Base-by-base conservation (phyloP, 1,140 invertebrate genomes). In the Diabrotica undecimpunctata region DNA sequence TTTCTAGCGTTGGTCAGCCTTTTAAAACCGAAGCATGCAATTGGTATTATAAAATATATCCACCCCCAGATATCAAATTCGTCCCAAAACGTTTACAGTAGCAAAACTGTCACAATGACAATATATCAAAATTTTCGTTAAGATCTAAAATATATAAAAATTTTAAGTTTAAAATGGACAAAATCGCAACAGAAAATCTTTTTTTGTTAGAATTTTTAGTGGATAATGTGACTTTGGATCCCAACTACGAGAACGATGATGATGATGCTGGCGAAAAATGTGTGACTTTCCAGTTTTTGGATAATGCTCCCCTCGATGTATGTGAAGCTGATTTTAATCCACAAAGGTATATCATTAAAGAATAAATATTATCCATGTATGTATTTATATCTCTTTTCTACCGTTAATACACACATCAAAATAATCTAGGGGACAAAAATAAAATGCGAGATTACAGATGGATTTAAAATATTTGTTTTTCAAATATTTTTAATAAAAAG, bases 171-270 rank as follows among this genome's bases (percentile, higher is more conserved):
- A 38, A 54, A 11, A 79, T 76, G 76, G 82, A 81, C 74, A 72
- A 80, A 68, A 80, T 82, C 58, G 74, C 80, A 12, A 79, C 81
- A 41, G 83, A 84, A 68, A 79, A 82, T 54, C 77, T 85, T 11
- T 84, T 85, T 72, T 78, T 85, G 35, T 69, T 85, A 13, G 83
- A 85, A 72, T 82, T 84, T 59, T 74, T 85, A 0, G 78, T 85
- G 7, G 83, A 84, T 72, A 83, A 80, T 70, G 78, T 84, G 36
- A 72, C 79, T 51, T 78, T 84, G 39, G 72, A 75, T 36, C 61
- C 64, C 9, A 69, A 70, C 61, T 76, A 65, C 66, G 72, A 68
- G 7, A 69, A 70, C 54, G 69, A 73, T 54, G 61, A 65, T 12
- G 41, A 10, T 6, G 69, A 66, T 3, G 66, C 66, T 12, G 71